Base-by-base conservation (phyloP, 2,113 vertebrate species). In the Felis catus region DNA sequence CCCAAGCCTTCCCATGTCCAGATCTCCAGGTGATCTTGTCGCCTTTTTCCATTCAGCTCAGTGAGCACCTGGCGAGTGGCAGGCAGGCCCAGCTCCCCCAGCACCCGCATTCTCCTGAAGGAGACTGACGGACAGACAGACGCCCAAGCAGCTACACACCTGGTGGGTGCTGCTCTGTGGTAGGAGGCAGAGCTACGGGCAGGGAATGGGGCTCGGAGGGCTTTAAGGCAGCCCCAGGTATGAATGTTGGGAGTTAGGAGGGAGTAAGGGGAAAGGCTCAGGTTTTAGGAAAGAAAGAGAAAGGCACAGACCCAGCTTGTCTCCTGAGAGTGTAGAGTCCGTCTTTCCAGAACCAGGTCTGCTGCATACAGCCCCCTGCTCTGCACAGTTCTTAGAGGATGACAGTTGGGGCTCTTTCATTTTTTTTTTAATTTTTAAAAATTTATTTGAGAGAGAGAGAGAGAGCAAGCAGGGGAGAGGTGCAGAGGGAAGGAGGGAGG, bases 61-160 rank as follows among this genome's bases (percentile, higher is more conserved):
- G 48, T 1, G 29, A 81, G 79, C 31, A 70, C 48, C 16, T 55
- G 25, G 92, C 29, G 76, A 76, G 81, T 29, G 73, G 51, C 33
- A 76, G 74, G 58, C 41, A 70, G n/a, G 13, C 53, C 70, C 73
- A 14, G 33, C 68, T 48, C n/a, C 39, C 33, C 31, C 3, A 2
- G 66, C 66, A 94, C 51, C 68, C 41, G 7, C 5, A 1, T 31
- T 61, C 79, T 90, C 73, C 68, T 27, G 36, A 73, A 86, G 86
- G 31, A 78, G 73, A 70, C 53, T 65, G 66, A 76, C 0, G 0
- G 58, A 36, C 48, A 87, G 48, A 80, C 0, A 0, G 74, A n/a
- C 0, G 2, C 55, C 25, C 19, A 39, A 25, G 7, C 29, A 23
- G 65, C 68, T 63, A 4, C 0, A 0, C 4, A 0, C 14, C 2